Evolutionary conservation across 1,140 invertebrate species (phyloP).

Genomic region (Drosophila baimaii): DNA sequence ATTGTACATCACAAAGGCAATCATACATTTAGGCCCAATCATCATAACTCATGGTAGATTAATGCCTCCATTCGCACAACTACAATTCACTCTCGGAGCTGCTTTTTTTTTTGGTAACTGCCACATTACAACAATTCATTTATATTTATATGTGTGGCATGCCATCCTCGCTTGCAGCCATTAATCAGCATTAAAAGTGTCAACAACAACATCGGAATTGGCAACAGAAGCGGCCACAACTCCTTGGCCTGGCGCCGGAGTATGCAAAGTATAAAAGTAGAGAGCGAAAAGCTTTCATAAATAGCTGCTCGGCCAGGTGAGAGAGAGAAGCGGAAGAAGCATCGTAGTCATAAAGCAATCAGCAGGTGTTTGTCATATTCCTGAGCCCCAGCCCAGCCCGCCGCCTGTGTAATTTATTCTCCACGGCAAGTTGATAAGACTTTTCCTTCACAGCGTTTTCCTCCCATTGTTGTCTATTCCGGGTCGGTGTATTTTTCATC

Average conservation of each 20-base stretch:
- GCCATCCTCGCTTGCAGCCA: slow-evolving; percentile 57
- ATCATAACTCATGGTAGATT: slow-evolving; percentile 62
- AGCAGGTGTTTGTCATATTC: slow-evolving; percentile 73
- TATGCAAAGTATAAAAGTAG: slow-evolving; percentile 59
- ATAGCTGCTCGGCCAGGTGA: slow-evolving; percentile 43
- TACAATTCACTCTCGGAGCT: slow-evolving; percentile 19
- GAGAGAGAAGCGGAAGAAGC: background rate
- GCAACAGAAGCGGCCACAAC: slow-evolving; percentile 14
- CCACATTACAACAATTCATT: slow-evolving; percentile 72
- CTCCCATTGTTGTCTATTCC: slow-evolving; percentile 17
- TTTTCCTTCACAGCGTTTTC: background rate
- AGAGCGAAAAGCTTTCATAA: slow-evolving; percentile 62
- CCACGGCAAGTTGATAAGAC: slow-evolving; percentile 51
- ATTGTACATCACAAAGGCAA: slow-evolving; percentile 10
- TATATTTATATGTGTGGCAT: slow-evolving; percentile 63
- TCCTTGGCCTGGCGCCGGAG: slow-evolving; percentile 15
- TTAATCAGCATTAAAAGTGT: slow-evolving; percentile 77
- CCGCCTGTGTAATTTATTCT: slow-evolving; percentile 61
- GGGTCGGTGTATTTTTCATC: background rate
- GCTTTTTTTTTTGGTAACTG: slow-evolving; percentile 21
- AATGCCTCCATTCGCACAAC: slow-evolving; percentile 36
- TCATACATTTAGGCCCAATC: slow-evolving; percentile 37
- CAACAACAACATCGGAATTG: slow-evolving; percentile 48
- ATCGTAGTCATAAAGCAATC: slow-evolving; percentile 55
- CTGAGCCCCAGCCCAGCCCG: slow-evolving; percentile 1